Percentiles rank a stretch among this genome's conserved stretches.
phyloP scores from a whole-genome alignment of 1,140 invertebrate species.

The Procambarus clarkii region DNA sequence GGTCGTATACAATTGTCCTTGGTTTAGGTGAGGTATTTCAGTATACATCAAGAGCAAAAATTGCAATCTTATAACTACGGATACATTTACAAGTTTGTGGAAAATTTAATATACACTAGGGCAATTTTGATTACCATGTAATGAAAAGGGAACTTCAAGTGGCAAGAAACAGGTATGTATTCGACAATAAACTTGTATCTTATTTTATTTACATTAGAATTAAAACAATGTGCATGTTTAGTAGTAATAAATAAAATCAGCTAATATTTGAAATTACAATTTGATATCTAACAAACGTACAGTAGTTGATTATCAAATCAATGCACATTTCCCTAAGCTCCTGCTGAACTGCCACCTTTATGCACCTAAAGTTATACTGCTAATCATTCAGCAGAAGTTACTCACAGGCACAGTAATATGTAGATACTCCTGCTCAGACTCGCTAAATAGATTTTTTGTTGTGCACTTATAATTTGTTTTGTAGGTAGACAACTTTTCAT shows the following conservation, averaged over 20 bases:
- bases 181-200: neutral
- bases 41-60: conserved; percentile 56
- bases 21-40: conserved; percentile 51
- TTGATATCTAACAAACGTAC: too few species aligned
- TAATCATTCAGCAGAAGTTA: neutral
- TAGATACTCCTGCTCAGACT: neutral
- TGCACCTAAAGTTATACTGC: neutral
- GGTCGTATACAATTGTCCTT: conserved; percentile 50
- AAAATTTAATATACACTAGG: conserved; percentile 32
- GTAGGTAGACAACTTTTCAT: neutral
- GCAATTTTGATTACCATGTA: conserved; percentile 40
- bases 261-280: neutral
- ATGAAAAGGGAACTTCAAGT: neutral
- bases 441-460: neutral
- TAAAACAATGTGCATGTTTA: neutral
- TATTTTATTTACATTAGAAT: conserved; percentile 19
- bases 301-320: neutral
- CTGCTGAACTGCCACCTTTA: neutral
- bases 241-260: neutral
- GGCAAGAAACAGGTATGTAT: conserved; percentile 1
- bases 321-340: neutral
- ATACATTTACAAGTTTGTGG: conserved; percentile 50
- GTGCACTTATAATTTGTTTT: neutral
- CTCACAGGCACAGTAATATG: neutral
- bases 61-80: conserved; percentile 52